These are phyloP conservation scores for Watsonalla cultraria DNA, from an alignment of 2,888 invertebrate species.

Conservation along the genomic window DNA sequence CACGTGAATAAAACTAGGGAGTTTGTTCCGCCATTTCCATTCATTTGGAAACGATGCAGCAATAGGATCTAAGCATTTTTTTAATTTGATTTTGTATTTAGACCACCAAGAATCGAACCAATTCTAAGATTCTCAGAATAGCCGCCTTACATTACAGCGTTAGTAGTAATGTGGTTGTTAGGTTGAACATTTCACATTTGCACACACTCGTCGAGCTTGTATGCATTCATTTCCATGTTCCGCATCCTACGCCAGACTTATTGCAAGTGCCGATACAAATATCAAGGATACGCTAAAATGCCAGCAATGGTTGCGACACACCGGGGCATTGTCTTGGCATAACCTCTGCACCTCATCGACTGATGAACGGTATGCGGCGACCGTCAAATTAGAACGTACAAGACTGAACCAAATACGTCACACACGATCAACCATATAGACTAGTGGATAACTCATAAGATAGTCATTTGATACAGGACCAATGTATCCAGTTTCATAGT, in stretches of 20 bases:
- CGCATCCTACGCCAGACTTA: slow-evolving; percentile 59
- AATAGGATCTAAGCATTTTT: no score
- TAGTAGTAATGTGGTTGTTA: not conserved
- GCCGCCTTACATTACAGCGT: slow-evolving; percentile 1
- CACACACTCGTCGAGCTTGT: slow-evolving; percentile 9
- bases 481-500: slow-evolving; percentile 23
- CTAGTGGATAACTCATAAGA: slow-evolving; percentile 21
- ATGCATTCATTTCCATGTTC: slow-evolving; percentile 36
- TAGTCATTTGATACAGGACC: slow-evolving; percentile 11
- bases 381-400: slow-evolving; percentile 26
- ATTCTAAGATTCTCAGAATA: not conserved
- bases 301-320: slow-evolving; percentile 58
- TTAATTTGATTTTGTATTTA: not conserved
- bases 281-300: slow-evolving; percentile 76
- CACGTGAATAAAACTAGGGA: no score
- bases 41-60: no score
- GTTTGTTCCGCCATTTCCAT: no score
- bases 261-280: slow-evolving; percentile 67
- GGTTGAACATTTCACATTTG: slow-evolving; percentile 1
- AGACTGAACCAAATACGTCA: slow-evolving; percentile 29
- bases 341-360: slow-evolving; percentile 39
- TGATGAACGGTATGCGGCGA: slow-evolving; percentile 24
- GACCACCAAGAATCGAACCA: not conserved
- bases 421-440: slow-evolving; percentile 18
- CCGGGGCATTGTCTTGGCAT: slow-evolving; percentile 48